Percentiles rank a stretch among this genome's conserved stretches.
Conservation (phyloP, 1,140 invertebrate species). For the Schlechtendalia chinensis region DNA sequence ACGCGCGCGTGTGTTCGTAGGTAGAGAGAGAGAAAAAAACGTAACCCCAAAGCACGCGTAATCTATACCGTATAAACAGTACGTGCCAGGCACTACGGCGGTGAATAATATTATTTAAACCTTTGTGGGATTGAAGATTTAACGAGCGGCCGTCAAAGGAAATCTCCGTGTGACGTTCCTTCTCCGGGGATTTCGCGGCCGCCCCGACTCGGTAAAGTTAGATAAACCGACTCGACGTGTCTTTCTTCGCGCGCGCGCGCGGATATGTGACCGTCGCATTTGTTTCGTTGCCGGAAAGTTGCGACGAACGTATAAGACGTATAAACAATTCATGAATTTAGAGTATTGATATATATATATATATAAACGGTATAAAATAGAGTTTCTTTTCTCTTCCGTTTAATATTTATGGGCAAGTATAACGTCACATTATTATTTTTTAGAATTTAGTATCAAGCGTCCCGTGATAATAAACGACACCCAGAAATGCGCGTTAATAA, state of each 20-base stretch:
- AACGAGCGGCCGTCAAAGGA: constrained; percentile 2
- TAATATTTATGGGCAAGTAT: constrained; percentile 32
- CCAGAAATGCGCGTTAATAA: constrained; percentile 8
- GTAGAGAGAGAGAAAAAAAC: too few relatives aligned
- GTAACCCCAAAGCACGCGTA: too few relatives aligned
- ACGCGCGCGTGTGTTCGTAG: too few relatives aligned
- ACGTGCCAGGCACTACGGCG: too few relatives aligned
- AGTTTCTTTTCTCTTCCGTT: constrained; percentile 20
- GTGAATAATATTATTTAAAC: constrained; percentile 27
- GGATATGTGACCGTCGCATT: constrained; percentile 12
- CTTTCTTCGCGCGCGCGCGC: too few relatives aligned
- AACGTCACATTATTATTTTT: constrained; percentile 17
- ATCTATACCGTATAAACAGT: too few relatives aligned
- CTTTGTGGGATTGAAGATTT: constrained; percentile 10
- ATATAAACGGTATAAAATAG: neutral
- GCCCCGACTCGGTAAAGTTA: neutral
- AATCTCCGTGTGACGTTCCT: constrained; percentile 22
- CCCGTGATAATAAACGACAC: constrained; percentile 13
- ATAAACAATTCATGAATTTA: constrained; percentile 45
- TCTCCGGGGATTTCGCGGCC: neutral
- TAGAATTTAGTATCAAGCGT: constrained; percentile 32
- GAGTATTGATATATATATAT: constrained; percentile 2
- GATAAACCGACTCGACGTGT: constrained; percentile 20
- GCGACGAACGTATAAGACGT: constrained; percentile 12
- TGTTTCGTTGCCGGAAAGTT: constrained; percentile 11